phyloP scores from a whole-genome alignment of 2,797 vertebrate genomes.

The Choloepus didactylus region DNA sequence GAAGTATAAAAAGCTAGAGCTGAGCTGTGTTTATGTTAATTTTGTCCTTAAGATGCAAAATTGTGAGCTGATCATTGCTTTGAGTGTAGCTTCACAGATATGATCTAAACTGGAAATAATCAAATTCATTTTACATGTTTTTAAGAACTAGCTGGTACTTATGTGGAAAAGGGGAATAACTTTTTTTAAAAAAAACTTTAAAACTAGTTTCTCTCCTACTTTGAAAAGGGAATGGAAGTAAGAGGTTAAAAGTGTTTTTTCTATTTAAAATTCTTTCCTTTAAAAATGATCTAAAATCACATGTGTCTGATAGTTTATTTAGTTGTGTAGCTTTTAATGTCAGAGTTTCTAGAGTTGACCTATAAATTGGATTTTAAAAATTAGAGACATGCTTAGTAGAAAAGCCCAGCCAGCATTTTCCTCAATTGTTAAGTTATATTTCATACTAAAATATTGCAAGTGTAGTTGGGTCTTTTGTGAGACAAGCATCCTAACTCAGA shows the following conservation, averaged over 20 bases:
- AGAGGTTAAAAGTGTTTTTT: neutral
- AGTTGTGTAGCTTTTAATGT: neutral
- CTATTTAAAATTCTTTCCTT: neutral
- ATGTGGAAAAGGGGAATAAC: neutral
- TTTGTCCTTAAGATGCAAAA: conserved; percentile 50
- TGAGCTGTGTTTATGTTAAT: conserved; percentile 33
- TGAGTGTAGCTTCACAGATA: neutral
- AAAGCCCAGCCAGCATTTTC: neutral
- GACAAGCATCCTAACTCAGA: neutral
- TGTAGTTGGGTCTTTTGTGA: neutral
- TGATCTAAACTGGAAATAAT: neutral
- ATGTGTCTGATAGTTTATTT: neutral
- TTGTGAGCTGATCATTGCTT: conserved; percentile 11
- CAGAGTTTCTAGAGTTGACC: neutral
- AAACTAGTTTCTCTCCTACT: neutral
- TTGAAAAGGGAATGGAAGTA: conserved; percentile 32
- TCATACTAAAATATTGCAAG: neutral
- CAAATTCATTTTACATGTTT: conserved; percentile 3
- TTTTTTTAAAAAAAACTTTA: neutral
- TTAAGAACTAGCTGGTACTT: neutral
- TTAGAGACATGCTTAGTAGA: neutral
- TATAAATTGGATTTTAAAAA: conserved; percentile 43
- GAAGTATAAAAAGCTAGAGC: neutral
- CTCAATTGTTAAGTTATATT: neutral
- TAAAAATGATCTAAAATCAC: neutral